phyloP scores from a whole-genome alignment of 2,113 vertebrate genomes.

The Centrocercus urophasianus region DNA sequence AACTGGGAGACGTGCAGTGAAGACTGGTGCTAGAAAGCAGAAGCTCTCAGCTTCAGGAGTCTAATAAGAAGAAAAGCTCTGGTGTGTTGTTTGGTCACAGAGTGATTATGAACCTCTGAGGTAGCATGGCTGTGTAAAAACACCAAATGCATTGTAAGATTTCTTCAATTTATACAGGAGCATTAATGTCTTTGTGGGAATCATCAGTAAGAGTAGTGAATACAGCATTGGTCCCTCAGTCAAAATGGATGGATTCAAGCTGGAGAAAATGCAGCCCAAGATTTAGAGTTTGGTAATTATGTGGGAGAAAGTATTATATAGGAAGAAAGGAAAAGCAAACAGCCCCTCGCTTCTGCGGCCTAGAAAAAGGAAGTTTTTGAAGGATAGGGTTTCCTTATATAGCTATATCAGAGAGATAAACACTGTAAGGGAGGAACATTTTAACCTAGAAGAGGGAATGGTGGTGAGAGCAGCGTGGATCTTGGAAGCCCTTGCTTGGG shows the following conservation, averaged over 20 bases:
- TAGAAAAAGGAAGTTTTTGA: not conserved
- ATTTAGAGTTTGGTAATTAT: not conserved
- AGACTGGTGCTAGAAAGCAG: not conserved
- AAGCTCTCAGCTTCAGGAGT: not conserved
- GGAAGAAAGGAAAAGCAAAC: not conserved
- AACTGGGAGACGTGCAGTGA: not conserved
- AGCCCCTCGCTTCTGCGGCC: not conserved
- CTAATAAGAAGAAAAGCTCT: conserved; percentile 6
- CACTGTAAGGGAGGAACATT: not conserved
- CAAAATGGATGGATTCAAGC: not conserved
- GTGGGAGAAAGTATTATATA: not conserved
- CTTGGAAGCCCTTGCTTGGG: not conserved
- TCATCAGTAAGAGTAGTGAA: not conserved
- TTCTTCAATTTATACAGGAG: not conserved
- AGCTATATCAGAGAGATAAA: not conserved
- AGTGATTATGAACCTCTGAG: conserved; percentile 1
- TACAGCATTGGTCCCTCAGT: accelerated
- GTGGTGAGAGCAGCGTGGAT: not conserved
- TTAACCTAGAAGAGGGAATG: not conserved
- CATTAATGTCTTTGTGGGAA: not conserved
- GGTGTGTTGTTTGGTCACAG: not conserved
- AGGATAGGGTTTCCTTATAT: not conserved
- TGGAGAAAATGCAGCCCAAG: not conserved
- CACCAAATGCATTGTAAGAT: not conserved
- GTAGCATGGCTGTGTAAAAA: not conserved